A percentile compares a stretch with the other conserved stretches of the same genome.
phyloP scores from a whole-genome alignment of 2,888 invertebrate species.

The Athalia rosae region DNA sequence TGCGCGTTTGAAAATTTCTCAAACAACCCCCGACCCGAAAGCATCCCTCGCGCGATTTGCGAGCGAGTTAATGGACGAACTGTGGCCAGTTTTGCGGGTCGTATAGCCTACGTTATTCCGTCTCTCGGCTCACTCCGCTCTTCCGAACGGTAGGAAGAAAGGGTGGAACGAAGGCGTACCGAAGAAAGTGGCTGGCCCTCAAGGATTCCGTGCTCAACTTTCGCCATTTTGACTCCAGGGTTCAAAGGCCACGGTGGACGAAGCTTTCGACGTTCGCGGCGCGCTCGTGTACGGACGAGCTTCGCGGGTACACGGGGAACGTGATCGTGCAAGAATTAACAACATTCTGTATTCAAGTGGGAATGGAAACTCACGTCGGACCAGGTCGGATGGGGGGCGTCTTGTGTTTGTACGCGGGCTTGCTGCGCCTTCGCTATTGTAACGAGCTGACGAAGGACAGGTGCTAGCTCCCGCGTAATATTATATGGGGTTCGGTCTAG shows the following conservation, averaged over 20 bases:
- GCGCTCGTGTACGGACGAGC: conserved; percentile 9
- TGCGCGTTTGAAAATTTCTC: too few species aligned
- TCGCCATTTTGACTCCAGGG: conserved; percentile 32
- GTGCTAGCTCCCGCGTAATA: neutral
- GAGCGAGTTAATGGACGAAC: too few species aligned
- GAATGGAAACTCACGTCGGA: neutral
- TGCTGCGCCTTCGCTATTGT: neutral
- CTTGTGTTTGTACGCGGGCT: neutral
- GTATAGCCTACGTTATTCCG: too few species aligned
- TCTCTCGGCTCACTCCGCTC: too few species aligned
- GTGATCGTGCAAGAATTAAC: conserved; percentile 29
- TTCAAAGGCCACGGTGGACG: conserved; percentile 17
- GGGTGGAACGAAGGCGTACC: neutral
- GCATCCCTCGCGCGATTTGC: too few species aligned
- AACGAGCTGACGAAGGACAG: neutral
- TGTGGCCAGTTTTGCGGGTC: too few species aligned
- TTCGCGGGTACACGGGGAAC: neutral
- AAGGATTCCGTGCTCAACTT: conserved; percentile 18
- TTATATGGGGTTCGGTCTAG: neutral
- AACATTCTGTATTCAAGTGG: conserved; percentile 14
- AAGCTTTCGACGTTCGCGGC: neutral
- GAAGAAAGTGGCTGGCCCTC: conserved; percentile 4
- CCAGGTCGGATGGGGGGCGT: neutral
- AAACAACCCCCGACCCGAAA: too few species aligned
- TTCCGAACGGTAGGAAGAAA: neutral